Evolutionary conservation across 37 sponge, comb jelly and placozoan species (phyloP).

Genomic region (Ephydatia muelleri): DNA sequence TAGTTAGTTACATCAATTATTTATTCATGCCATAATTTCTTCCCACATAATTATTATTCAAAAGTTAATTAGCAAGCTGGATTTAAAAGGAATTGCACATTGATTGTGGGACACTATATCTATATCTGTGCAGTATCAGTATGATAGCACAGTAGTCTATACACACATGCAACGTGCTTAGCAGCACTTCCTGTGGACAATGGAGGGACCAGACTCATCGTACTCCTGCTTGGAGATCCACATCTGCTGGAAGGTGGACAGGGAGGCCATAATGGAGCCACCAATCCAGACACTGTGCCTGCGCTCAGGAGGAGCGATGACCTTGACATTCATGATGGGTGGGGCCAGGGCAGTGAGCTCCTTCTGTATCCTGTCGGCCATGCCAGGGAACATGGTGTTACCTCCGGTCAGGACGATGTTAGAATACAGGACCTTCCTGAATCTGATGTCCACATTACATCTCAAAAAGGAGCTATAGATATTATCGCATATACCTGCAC

Average conservation of each 20-base stretch:
- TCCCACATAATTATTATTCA: too few species aligned
- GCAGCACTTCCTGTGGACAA: slow-evolving; percentile 99
- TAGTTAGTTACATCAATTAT: too few species aligned
- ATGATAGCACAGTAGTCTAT: too few species aligned
- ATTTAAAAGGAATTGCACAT: too few species aligned
- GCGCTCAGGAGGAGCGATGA: slow-evolving; percentile 99
- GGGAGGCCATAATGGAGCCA: slow-evolving; percentile 98
- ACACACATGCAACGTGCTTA: slow-evolving; percentile 35
- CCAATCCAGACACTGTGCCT: slow-evolving; percentile 99
- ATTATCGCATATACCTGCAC: slow-evolving; percentile 98
- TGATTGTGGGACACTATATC: too few species aligned
- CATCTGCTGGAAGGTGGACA: slow-evolving; percentile 99
- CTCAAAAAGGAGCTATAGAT: slow-evolving; percentile 99
- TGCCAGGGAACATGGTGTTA: slow-evolving; percentile 99
- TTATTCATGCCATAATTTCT: too few species aligned
- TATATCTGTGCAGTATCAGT: too few species aligned
- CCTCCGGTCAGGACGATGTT: slow-evolving; percentile 99
- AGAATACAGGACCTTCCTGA: slow-evolving; percentile 98
- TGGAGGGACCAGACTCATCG: slow-evolving; percentile 98
- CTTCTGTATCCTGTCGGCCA: slow-evolving; percentile 99
- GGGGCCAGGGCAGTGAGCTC: slow-evolving; percentile 98
- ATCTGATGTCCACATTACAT: slow-evolving; percentile 99
- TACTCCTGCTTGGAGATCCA: slow-evolving; percentile 99
- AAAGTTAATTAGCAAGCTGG: too few species aligned
- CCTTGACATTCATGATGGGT: slow-evolving; percentile 99